These are phyloP conservation scores for Bombus pascuorum DNA, from an alignment of 1,140 invertebrate species.

Conservation along the genomic window DNA sequence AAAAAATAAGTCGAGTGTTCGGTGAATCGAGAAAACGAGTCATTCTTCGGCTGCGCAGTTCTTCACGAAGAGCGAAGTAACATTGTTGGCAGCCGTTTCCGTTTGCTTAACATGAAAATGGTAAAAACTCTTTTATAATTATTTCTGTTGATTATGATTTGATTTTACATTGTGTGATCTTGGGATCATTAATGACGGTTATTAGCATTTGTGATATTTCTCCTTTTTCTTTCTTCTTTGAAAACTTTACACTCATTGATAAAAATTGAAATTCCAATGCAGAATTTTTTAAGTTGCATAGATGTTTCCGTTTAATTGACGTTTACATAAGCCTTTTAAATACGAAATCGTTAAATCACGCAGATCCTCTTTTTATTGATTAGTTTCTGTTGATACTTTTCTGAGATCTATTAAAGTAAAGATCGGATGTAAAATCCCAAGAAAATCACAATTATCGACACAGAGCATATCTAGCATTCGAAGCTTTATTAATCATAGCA, in stretches of 20 bases:
- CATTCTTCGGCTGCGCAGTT: background rate
- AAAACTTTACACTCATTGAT: background rate
- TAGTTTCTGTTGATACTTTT: background rate
- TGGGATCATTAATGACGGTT: background rate
- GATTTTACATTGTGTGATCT: background rate
- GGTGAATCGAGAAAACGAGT: slow-evolving; percentile 29
- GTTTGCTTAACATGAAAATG: background rate
- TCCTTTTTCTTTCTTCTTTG: background rate
- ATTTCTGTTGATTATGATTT: too few species aligned
- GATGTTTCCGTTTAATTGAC: background rate
- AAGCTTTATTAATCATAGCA: too few species aligned
- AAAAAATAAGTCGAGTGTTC: slow-evolving; percentile 22
- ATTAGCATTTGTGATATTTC: background rate
- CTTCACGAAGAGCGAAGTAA: background rate
- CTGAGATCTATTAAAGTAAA: background rate
- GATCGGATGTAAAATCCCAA: background rate
- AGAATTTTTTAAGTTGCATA: background rate
- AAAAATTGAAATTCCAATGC: background rate
- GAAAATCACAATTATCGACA: background rate
- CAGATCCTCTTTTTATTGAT: background rate
- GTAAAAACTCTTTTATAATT: background rate
- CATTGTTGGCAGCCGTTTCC: background rate
- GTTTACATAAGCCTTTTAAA: background rate
- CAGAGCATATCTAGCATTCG: too few species aligned
- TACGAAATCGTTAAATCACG: background rate